Percentiles rank a stretch among this genome's conserved stretches.
phyloP scores from a whole-genome alignment of 1,140 invertebrate species.

The Elysia chlorotica region DNA sequence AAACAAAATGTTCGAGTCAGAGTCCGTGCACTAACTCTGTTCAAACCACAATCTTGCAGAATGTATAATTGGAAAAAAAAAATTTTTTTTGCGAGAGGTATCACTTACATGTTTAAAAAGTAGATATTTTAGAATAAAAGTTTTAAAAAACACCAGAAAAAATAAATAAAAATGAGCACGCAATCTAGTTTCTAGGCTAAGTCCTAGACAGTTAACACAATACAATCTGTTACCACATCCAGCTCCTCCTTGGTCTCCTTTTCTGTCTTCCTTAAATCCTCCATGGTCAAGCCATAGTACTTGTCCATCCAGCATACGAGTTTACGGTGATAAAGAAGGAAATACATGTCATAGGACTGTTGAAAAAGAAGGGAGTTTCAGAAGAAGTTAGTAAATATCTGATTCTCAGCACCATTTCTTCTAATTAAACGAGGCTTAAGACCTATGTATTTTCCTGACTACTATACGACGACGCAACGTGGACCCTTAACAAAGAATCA shows the following conservation, averaged over 20 bases:
- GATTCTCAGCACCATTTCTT: background rate
- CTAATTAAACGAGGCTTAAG: background rate
- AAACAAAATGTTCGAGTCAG: no score
- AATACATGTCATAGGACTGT: slow-evolving; percentile 87
- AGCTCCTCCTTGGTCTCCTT: slow-evolving; percentile 53
- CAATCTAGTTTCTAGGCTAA: background rate
- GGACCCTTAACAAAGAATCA: background rate
- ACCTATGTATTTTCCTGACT: background rate
- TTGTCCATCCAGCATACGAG: slow-evolving; percentile 73
- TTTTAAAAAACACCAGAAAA: no score
- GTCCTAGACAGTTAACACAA: background rate
- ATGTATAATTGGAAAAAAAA: no score
- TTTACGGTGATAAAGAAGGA: slow-evolving; percentile 97
- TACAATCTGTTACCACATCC: slow-evolving; percentile 39
- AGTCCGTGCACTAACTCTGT: no score
- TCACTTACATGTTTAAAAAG: no score
- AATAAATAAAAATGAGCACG: no score
- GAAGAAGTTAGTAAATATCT: background rate
- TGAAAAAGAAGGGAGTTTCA: slow-evolving; percentile 28
- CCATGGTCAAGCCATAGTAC: slow-evolving; percentile 58
- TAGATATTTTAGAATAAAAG: no score
- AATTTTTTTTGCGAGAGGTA: no score
- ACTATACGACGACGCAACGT: background rate
- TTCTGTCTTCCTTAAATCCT: slow-evolving; percentile 57
- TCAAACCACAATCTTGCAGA: no score